Conservation (phyloP, 2,113 vertebrate species). For the Mormyrus iriodes region DNA sequence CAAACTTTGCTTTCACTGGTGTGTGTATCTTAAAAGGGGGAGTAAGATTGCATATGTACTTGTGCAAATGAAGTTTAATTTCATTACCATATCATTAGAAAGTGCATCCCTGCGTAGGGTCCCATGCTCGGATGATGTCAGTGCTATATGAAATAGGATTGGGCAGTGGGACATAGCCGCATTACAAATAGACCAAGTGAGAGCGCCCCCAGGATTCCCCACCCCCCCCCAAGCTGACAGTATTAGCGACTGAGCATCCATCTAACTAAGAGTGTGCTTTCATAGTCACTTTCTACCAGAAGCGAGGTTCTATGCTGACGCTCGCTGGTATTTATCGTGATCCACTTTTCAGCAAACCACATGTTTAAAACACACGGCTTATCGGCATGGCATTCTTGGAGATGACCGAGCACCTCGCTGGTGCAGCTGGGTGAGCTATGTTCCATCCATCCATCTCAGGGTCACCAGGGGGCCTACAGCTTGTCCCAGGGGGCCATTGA, state of each 20-base stretch:
- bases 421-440: too few species aligned
- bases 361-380: neutral
- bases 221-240: neutral
- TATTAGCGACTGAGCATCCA: neutral
- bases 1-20: neutral
- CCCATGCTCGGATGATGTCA: neutral
- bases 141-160: neutral
- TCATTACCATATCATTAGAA: neutral
- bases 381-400: neutral
- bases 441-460: too few species aligned
- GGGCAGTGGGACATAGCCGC: neutral
- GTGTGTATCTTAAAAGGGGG: neutral
- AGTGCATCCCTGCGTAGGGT: neutral
- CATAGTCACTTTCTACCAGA: neutral
- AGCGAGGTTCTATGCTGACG: neutral
- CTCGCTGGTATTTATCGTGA: neutral
- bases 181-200: neutral
- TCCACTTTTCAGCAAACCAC: neutral
- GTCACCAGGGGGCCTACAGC: too few species aligned
- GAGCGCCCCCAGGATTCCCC: neutral
- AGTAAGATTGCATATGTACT: neutral
- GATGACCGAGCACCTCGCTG: too few species aligned
- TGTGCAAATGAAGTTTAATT: neutral
- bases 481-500: too few species aligned
- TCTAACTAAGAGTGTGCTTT: neutral